These are phyloP conservation scores for Mesocricetus auratus DNA, from an alignment of 2,113 vertebrate species.

Conservation along the genomic window DNA sequence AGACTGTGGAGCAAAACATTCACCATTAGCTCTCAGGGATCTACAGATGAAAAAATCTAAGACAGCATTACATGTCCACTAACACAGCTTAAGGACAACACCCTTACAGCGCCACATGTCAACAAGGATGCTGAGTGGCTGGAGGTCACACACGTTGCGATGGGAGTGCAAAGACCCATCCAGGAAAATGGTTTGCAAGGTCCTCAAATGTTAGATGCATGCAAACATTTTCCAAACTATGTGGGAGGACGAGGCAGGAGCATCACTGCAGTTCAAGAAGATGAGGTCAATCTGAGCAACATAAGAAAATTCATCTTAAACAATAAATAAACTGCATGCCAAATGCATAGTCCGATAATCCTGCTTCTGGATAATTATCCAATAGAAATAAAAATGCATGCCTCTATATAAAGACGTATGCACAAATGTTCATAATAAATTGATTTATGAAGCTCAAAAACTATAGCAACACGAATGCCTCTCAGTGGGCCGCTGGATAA, in stretches of 20 bases:
- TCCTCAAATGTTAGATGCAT: neutral
- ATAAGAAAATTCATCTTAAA: neutral
- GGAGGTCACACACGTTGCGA: neutral
- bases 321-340: neutral
- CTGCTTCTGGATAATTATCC: neutral
- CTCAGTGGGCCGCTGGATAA: neutral
- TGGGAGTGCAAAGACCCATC: neutral
- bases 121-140: neutral
- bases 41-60: neutral
- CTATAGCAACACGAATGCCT: neutral
- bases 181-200: slow-evolving; percentile 1
- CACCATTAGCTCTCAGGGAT: neutral
- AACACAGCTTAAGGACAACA: neutral
- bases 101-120: neutral
- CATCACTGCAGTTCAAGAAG: neutral
- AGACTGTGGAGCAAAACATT: neutral
- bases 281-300: neutral
- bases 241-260: neutral
- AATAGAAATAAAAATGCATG: neutral
- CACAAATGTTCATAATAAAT: neutral
- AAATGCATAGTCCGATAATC: neutral
- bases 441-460: neutral
- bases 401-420: neutral
- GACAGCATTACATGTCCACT: neutral
- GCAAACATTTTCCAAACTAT: neutral